Conservation (phyloP, 92 coral and sea anemone species). For the Zoanthus sansibaricus region DNA sequence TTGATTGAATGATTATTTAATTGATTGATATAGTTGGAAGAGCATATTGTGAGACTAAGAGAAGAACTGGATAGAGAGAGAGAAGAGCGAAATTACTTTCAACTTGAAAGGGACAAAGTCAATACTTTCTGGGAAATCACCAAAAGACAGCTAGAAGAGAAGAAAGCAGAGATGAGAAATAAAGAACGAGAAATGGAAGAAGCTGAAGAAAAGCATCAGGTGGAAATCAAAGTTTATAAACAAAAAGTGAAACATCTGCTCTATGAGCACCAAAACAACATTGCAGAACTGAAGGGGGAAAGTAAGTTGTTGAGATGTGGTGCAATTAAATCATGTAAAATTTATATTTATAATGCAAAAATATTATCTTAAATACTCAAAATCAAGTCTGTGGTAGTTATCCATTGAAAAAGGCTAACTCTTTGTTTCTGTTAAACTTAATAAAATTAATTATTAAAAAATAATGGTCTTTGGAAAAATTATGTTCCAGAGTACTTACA, state of each 20-base stretch:
- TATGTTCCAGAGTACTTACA: too few relatives aligned
- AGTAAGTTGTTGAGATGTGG: conserved; percentile 61
- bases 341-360: too few relatives aligned
- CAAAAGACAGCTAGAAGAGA: conserved; percentile 92
- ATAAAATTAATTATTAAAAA: too few relatives aligned
- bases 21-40: conserved; percentile 72
- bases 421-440: too few relatives aligned
- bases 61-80: conserved; percentile 97
- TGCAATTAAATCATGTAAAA: too few relatives aligned
- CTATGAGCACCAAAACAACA: conserved; percentile 98
- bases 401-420: too few relatives aligned
- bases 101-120: conserved; percentile 95
- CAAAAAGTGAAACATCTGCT: conserved; percentile 97
- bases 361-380: too few relatives aligned
- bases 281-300: conserved; percentile 97
- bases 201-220: conserved; percentile 99
- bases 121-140: conserved; percentile 99
- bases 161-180: conserved; percentile 91
- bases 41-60: conserved; percentile 93
- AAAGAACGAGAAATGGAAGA: conserved; percentile 99
- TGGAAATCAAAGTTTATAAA: conserved; percentile 97
- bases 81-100: conserved; percentile 97
- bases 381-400: too few relatives aligned
- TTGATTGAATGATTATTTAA: background rate
- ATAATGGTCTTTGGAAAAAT: too few relatives aligned